Percentiles rank a stretch among this genome's conserved stretches.
These are phyloP conservation scores for Synanthedon myopaeformis DNA, from an alignment of 2,888 invertebrate genomes.

Conservation along the genomic window DNA sequence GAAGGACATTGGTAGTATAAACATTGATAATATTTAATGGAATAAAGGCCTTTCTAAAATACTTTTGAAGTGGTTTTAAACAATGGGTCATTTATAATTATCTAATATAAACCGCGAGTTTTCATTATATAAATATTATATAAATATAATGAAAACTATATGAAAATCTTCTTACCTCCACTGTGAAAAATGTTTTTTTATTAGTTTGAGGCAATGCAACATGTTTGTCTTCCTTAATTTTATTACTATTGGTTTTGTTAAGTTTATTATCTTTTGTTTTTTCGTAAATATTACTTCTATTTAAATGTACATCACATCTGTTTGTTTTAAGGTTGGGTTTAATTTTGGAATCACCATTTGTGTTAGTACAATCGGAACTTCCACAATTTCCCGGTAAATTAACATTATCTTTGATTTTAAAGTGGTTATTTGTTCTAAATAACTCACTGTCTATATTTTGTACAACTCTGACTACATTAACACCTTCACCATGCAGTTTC, in stretches of 20 bases:
- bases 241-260: background rate
- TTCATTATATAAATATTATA: too few relatives aligned
- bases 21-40: too few relatives aligned
- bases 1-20: too few relatives aligned
- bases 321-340: background rate
- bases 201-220: background rate
- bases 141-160: too few relatives aligned
- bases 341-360: background rate
- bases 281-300: background rate
- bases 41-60: too few relatives aligned
- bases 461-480: slow-evolving; percentile 10
- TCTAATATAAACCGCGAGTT: too few relatives aligned
- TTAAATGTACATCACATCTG: background rate
- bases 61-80: too few relatives aligned
- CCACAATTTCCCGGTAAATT: background rate
- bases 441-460: background rate
- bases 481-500: slow-evolving; percentile 43
- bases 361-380: background rate
- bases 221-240: background rate
- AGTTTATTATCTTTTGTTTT: background rate
- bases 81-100: too few relatives aligned
- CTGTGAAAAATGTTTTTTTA: background rate
- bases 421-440: background rate
- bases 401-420: background rate
- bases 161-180: background rate